Evolutionary conservation across 2,113 vertebrate genomes (phyloP).

Genomic region (Epinephelus fuscoguttatus): DNA sequence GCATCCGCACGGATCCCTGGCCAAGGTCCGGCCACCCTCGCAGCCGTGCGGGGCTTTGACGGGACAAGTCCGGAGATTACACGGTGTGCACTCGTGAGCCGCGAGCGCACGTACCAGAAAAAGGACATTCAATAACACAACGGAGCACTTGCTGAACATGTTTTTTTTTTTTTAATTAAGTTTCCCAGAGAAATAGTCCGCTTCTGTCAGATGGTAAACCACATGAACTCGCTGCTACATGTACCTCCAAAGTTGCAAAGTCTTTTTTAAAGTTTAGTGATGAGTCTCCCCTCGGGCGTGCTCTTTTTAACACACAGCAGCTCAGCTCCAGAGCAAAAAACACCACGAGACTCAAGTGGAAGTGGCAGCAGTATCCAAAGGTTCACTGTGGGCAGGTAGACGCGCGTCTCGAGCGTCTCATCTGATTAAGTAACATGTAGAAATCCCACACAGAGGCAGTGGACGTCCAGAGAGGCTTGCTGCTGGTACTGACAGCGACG

Average conservation of each 20-base stretch:
- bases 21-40: slow-evolving; percentile 76
- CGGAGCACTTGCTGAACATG: slow-evolving; percentile 74
- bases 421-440: slow-evolving; percentile 1
- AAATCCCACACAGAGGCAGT: slow-evolving; percentile 31
- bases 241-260: slow-evolving; percentile 61
- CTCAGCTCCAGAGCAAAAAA: slow-evolving; percentile 20
- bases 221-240: slow-evolving; percentile 41
- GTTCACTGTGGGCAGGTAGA: slow-evolving; percentile 45
- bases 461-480: neutral
- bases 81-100: slow-evolving; percentile 82
- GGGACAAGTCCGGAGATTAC: slow-evolving; percentile 80
- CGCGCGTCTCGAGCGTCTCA: slow-evolving; percentile 45
- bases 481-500: slow-evolving; percentile 61
- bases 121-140: slow-evolving; percentile 65
- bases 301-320: slow-evolving; percentile 19
- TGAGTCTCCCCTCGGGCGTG: slow-evolving; percentile 1
- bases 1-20: slow-evolving; percentile 85
- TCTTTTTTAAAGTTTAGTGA: slow-evolving; percentile 51
- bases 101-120: slow-evolving; percentile 71
- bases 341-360: slow-evolving; percentile 46
- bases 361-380: slow-evolving; percentile 56
- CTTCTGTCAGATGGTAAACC: slow-evolving; percentile 41
- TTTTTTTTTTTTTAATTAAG: neutral
- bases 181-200: slow-evolving; percentile 43
- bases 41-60: slow-evolving; percentile 70